Percentiles rank a stretch among this genome's conserved stretches.
These are phyloP conservation scores for Adoxophyes honmai DNA, from an alignment of 1,140 invertebrate genomes.

Conservation along the genomic window DNA sequence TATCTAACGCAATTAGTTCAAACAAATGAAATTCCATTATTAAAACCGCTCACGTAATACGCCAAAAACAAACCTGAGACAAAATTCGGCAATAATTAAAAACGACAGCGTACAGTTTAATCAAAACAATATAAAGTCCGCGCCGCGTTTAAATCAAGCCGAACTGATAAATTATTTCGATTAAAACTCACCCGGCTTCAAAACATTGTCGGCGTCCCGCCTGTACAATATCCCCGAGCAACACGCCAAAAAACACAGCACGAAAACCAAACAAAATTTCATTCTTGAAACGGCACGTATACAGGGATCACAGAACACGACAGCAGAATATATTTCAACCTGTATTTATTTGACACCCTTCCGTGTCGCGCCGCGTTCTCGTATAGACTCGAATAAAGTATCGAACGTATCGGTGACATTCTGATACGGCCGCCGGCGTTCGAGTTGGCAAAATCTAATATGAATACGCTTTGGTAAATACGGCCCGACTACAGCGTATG, in stretches of 20 bases:
- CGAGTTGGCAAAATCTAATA: conserved; percentile 69
- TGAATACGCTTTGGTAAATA: conserved; percentile 68
- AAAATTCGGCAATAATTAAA: too few species aligned
- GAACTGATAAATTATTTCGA: conserved; percentile 18
- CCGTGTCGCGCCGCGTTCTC: conserved; percentile 60
- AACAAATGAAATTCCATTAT: too few species aligned
- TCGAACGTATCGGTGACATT: conserved; percentile 66
- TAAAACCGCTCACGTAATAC: too few species aligned
- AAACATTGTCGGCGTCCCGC: conserved; percentile 61
- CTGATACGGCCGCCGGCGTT: conserved; percentile 61
- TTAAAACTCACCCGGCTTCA: conserved; percentile 60
- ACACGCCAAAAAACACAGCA: conserved; percentile 62
- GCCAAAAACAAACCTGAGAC: too few species aligned
- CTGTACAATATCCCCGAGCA: conserved; percentile 59
- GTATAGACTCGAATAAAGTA: conserved; percentile 67
- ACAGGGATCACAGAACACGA: conserved; percentile 62
- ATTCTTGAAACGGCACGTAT: conserved; percentile 62
- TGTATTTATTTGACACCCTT: conserved; percentile 73
- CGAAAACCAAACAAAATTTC: conserved; percentile 70
- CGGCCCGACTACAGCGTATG: conserved; percentile 35
- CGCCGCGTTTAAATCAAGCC: background rate
- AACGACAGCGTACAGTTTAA: background rate
- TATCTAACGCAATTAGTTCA: too few species aligned
- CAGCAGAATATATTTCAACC: conserved; percentile 68
- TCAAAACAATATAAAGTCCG: conserved; percentile 6